These are phyloP conservation scores for Synanthedon tipuliformis DNA, from an alignment of 2,888 invertebrate species.

Conservation along the genomic window DNA sequence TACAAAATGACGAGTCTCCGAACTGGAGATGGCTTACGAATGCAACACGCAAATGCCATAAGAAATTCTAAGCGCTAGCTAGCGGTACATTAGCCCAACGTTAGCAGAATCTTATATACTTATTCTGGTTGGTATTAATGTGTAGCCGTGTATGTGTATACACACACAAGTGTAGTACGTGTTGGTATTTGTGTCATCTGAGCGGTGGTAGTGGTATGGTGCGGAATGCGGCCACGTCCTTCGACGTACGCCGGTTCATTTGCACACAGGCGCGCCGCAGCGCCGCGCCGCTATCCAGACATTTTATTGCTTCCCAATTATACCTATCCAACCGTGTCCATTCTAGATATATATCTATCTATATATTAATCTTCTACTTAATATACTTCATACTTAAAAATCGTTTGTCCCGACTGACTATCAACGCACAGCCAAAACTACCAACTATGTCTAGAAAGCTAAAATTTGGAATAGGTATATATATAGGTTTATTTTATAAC, in stretches of 20 bases:
- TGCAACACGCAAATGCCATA: conserved; percentile 42
- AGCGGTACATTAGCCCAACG: conserved; percentile 32
- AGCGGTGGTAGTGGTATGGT: conserved; percentile 44
- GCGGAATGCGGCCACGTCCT: conserved; percentile 68
- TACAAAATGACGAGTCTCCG: no score
- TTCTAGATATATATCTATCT: no score
- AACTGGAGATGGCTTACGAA: conserved; percentile 20
- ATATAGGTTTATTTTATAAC: no score
- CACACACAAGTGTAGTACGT: conserved; percentile 30
- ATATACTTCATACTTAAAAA: no score
- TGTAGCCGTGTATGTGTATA: conserved; percentile 2
- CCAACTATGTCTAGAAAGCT: no score
- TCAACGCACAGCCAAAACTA: no score
- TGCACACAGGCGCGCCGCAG: conserved; percentile 53
- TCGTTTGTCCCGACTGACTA: no score
- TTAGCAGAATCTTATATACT: conserved; percentile 24
- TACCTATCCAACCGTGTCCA: conserved; percentile 15
- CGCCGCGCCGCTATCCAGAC: conserved; percentile 26
- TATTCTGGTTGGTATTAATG: conserved; percentile 12
- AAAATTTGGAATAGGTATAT: no score
- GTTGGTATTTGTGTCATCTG: conserved; percentile 58
- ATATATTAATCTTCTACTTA: no score
- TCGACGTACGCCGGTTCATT: conserved; percentile 62
- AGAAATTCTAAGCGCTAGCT: conserved; percentile 30
- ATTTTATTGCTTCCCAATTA: conserved; percentile 56